These are phyloP conservation scores for Gracilinanus agilis DNA, from an alignment of 2,113 vertebrate species.

Conservation along the genomic window DNA sequence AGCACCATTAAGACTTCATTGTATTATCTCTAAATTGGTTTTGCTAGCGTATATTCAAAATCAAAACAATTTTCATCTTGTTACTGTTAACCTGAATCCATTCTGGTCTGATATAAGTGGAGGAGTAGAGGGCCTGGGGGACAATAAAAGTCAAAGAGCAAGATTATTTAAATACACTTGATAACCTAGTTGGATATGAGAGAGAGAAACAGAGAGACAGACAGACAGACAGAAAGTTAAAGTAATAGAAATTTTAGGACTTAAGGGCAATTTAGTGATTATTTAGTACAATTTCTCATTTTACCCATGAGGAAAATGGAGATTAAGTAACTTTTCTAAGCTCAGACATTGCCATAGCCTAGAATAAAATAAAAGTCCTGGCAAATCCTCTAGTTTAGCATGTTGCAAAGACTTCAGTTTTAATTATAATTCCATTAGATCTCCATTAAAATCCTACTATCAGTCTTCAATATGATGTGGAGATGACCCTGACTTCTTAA, in stretches of 20 bases:
- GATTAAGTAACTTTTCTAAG: not conserved
- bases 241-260: not conserved
- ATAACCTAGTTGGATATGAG: too few species aligned
- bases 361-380: not conserved
- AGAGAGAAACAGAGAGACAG: not conserved
- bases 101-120: not conserved
- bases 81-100: not conserved
- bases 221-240: not conserved
- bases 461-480: not conserved
- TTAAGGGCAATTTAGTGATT: not conserved
- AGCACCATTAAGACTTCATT: not conserved
- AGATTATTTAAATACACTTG: not conserved
- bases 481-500: not conserved
- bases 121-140: not conserved
- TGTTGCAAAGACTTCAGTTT: not conserved
- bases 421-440: not conserved
- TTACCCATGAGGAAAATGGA: not conserved
- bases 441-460: not conserved
- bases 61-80: not conserved
- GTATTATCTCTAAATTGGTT: not conserved
- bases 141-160: not conserved
- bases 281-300: not conserved
- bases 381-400: not conserved
- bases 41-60: not conserved
- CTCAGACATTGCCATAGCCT: not conserved